phyloP scores from a whole-genome alignment of 92 coral and sea anemone genomes.

The Pocillopora meandrina region DNA sequence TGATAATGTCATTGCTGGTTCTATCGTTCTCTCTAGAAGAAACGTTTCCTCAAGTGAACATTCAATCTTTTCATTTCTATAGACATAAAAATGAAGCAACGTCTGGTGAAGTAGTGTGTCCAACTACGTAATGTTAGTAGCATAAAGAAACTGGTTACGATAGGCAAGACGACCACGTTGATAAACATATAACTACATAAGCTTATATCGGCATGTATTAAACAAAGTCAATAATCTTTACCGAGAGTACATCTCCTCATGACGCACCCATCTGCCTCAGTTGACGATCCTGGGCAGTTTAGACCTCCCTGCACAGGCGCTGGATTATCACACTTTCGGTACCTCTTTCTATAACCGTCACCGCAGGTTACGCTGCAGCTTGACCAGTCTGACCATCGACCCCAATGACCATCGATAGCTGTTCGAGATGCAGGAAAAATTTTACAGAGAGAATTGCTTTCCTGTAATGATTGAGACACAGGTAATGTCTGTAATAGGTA shows the following conservation, averaged over 20 bases:
- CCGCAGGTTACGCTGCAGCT: slow-evolving; percentile 68
- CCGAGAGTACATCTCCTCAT: slow-evolving; percentile 69
- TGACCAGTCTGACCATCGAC: slow-evolving; percentile 74
- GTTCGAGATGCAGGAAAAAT: neutral
- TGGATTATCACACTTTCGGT: slow-evolving; percentile 73
- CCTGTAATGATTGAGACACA: too few relatives aligned
- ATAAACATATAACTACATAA: neutral
- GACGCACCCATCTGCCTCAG: slow-evolving; percentile 43
- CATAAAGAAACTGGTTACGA: neutral
- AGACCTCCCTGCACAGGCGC: slow-evolving; percentile 75
- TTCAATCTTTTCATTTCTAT: too few relatives aligned
- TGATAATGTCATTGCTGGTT: too few relatives aligned
- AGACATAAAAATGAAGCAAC: too few relatives aligned
- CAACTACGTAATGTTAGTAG: too few relatives aligned
- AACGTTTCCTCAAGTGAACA: too few relatives aligned
- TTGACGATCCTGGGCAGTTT: slow-evolving; percentile 58
- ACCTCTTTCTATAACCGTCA: slow-evolving; percentile 60
- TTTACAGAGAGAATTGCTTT: too few relatives aligned
- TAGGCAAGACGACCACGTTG: neutral
- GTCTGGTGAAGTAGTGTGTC: too few relatives aligned
- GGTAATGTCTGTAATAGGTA: too few relatives aligned
- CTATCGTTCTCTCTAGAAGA: too few relatives aligned
- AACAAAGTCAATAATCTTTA: slow-evolving; percentile 2
- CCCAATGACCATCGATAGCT: slow-evolving; percentile 80
- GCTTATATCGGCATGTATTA: neutral